Conservation (phyloP, 2,888 invertebrate genomes). For the Noctua janthina region DNA sequence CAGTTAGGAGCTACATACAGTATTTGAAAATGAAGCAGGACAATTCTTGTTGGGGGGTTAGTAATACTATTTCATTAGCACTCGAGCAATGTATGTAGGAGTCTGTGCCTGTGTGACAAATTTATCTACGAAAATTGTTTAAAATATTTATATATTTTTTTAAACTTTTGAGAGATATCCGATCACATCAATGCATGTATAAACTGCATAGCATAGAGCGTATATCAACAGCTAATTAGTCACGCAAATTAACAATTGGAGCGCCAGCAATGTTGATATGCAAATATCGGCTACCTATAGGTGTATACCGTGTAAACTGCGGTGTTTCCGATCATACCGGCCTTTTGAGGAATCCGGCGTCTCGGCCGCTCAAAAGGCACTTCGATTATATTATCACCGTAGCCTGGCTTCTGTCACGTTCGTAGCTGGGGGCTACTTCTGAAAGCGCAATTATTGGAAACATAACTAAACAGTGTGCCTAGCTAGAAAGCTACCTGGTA, state of each 20-base stretch:
- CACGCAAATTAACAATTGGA: slow-evolving; percentile 19
- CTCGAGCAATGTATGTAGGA: neutral
- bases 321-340: slow-evolving; percentile 21
- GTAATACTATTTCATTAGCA: neutral
- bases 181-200: neutral
- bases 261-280: slow-evolving; percentile 12
- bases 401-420: neutral
- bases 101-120: no score
- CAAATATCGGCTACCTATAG: neutral
- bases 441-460: slow-evolving; percentile 13
- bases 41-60: neutral
- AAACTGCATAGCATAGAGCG: neutral
- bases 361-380: slow-evolving; percentile 19
- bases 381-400: slow-evolving; percentile 19
- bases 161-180: no score
- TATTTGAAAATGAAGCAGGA: neutral
- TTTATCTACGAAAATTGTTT: no score
- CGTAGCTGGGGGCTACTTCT: neutral
- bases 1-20: neutral
- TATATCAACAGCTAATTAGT: neutral
- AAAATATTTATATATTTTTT: no score
- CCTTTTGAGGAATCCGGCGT: slow-evolving; percentile 4
- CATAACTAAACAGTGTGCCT: neutral
- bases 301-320: neutral
- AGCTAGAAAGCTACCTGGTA: neutral